Conservation (phyloP, 1,140 invertebrate genomes). For the Drosophila oshimai region DNA sequence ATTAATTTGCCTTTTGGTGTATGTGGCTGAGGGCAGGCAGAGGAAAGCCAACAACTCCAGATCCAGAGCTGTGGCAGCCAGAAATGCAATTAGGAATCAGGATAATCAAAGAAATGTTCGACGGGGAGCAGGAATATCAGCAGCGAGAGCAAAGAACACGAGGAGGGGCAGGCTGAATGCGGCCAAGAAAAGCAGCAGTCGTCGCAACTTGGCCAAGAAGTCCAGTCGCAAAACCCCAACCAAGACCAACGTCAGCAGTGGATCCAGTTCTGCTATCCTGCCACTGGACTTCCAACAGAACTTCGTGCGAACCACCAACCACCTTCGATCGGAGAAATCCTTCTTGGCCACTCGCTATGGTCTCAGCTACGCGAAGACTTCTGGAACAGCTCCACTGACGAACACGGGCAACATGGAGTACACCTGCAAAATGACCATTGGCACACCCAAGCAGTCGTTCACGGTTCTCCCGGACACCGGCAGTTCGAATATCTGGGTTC, state of each 20-base stretch:
- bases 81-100: neutral
- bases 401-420: slow-evolving; percentile 37
- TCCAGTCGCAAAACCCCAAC: neutral
- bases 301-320: slow-evolving; percentile 30
- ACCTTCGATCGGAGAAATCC: slow-evolving; percentile 10
- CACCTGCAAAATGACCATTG: slow-evolving; percentile 23
- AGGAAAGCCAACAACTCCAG: neutral
- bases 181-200: neutral
- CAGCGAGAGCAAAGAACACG: neutral
- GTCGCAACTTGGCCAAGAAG: neutral
- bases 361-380: slow-evolving; percentile 6
- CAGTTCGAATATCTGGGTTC: slow-evolving; percentile 40
- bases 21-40: slow-evolving; percentile 21
- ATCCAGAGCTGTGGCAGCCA: neutral
- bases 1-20: slow-evolving; percentile 17
- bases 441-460: slow-evolving; percentile 28
- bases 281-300: slow-evolving; percentile 26
- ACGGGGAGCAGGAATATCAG: neutral
- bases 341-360: slow-evolving; percentile 31
- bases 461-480: slow-evolving; percentile 29
- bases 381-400: neutral
- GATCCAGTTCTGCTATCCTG: neutral
- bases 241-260: neutral
- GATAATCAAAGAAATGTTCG: neutral
- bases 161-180: neutral